These are phyloP conservation scores for Holotrichia oblita DNA, from an alignment of 1,140 invertebrate genomes.

Conservation along the genomic window DNA sequence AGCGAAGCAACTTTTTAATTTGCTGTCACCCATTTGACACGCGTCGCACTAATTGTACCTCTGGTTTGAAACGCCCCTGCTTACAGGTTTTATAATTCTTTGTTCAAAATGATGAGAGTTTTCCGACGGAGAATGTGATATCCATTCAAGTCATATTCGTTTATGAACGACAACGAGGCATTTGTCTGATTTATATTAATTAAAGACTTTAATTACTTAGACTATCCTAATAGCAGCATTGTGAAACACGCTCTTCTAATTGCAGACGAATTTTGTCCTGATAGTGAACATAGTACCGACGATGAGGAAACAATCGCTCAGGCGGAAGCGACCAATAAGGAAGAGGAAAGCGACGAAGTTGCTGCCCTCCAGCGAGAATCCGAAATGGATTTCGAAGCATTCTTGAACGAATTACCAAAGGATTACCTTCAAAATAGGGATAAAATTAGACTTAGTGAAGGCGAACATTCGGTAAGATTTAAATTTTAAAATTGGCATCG, in stretches of 20 bases:
- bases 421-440: slow-evolving; percentile 79
- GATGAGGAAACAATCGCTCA: slow-evolving; percentile 97
- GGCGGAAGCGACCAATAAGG: slow-evolving; percentile 76
- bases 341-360: slow-evolving; percentile 78
- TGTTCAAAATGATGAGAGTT: slow-evolving; percentile 29
- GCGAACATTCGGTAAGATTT: slow-evolving; percentile 49
- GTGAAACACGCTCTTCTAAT: neutral
- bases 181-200: slow-evolving; percentile 34
- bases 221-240: neutral
- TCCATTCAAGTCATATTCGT: slow-evolving; percentile 35
- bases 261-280: slow-evolving; percentile 83
- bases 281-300: slow-evolving; percentile 79
- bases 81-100: neutral
- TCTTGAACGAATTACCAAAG: slow-evolving; percentile 76
- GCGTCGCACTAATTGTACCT: too few relatives aligned
- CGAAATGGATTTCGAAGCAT: slow-evolving; percentile 89
- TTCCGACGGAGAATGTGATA: slow-evolving; percentile 14
- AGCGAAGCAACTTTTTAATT: too few relatives aligned
- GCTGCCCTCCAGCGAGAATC: slow-evolving; percentile 90
- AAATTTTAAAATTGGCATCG: neutral
- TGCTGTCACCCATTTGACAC: too few relatives aligned
- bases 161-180: slow-evolving; percentile 37
- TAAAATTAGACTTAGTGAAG: slow-evolving; percentile 63
- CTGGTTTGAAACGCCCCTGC: too few relatives aligned
- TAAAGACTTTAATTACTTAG: neutral